Evolutionary conservation across 2,888 invertebrate genomes (phyloP).

Genomic region (Cryptocephalus moraei): DNA sequence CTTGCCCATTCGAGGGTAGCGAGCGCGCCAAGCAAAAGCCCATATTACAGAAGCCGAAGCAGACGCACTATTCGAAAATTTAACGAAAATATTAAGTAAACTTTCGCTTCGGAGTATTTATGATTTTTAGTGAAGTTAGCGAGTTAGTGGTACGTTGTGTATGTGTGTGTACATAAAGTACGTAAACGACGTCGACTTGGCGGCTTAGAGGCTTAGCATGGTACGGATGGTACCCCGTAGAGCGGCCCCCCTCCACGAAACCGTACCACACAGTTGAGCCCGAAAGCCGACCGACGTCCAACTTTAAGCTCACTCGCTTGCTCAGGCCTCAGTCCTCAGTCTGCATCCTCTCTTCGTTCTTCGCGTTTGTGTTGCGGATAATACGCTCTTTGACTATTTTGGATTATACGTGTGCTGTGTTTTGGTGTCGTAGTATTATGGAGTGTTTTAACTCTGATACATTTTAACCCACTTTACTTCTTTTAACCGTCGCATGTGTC

Average conservation of each 20-base stretch:
- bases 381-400: constrained; percentile 13
- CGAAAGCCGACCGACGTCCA: constrained; percentile 17
- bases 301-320: constrained; percentile 17
- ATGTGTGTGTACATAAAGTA: too few relatives aligned
- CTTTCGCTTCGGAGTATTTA: too few relatives aligned
- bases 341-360: constrained; percentile 23
- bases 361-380: constrained; percentile 6
- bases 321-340: constrained; percentile 27
- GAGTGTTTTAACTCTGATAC: constrained; percentile 21
- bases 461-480: constrained; percentile 2
- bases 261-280: constrained; percentile 31
- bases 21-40: constrained; percentile 20
- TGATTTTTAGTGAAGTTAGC: too few relatives aligned
- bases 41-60: neutral
- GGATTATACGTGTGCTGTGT: constrained; percentile 21
- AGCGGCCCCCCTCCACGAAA: constrained; percentile 30
- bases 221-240: constrained; percentile 34
- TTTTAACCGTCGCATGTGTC: constrained; percentile 23
- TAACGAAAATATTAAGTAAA: too few relatives aligned
- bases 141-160: too few relatives aligned
- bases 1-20: constrained; percentile 34
- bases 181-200: too few relatives aligned
- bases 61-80: too few relatives aligned
- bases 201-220: constrained; percentile 1
- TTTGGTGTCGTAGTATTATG: constrained; percentile 21